Evolutionary conservation across 1,140 invertebrate species (phyloP).

Genomic region (Centruroides vittatus): DNA sequence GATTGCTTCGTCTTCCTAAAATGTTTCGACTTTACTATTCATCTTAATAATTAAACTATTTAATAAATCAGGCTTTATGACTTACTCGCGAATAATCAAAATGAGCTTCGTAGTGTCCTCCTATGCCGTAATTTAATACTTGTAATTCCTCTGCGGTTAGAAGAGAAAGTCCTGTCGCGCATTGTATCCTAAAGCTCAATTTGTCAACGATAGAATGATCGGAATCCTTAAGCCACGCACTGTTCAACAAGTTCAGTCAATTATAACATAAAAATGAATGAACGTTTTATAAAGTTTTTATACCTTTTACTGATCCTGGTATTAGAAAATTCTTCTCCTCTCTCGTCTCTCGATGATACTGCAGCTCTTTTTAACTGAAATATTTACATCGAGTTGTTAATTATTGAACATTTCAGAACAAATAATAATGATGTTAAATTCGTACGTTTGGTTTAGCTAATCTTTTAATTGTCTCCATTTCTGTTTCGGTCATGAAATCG

Average conservation of each 20-base stretch:
- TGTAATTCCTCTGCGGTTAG: conserved; percentile 85
- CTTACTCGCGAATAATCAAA: conserved; percentile 65
- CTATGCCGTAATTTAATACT: conserved; percentile 96
- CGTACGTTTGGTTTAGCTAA: conserved; percentile 66
- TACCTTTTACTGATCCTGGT: conserved; percentile 91
- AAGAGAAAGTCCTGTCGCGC: conserved; percentile 49
- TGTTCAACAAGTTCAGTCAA: conserved; percentile 27
- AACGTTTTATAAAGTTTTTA: background rate
- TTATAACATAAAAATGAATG: background rate
- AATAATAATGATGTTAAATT: background rate
- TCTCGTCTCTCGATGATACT: conserved; percentile 89
- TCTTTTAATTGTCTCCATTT: conserved; percentile 77
- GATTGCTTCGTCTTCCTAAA: conserved; percentile 62
- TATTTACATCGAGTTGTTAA: background rate
- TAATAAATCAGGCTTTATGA: background rate
- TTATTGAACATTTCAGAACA: background rate
- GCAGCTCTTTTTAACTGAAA: conserved; percentile 78
- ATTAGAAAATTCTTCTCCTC: conserved; percentile 68
- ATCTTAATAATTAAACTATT: too few relatives aligned
- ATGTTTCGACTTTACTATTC: too few relatives aligned
- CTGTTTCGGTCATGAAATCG: conserved; percentile 71
- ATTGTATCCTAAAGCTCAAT: conserved; percentile 43
- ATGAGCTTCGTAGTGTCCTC: conserved; percentile 91
- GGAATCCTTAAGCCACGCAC: conserved; percentile 78
- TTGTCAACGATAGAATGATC: conserved; percentile 60